Conservation (phyloP, 2,888 invertebrate species). For the Watsonalla binaria region DNA sequence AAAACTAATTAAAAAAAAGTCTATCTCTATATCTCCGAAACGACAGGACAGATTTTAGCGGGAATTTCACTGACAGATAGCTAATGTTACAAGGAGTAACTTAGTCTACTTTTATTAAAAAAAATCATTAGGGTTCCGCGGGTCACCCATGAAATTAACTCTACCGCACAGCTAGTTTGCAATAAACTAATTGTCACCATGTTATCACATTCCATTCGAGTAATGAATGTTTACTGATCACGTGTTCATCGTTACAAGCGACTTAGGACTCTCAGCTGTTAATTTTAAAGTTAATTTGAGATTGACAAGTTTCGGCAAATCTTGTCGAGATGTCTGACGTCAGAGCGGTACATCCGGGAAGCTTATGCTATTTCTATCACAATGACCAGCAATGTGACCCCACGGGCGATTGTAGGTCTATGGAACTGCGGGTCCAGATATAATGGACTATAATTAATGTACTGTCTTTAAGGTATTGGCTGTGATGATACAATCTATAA, state of each 20-base stretch:
- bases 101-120: no score
- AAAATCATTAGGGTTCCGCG: no score
- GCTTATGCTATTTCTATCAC: constrained; percentile 62
- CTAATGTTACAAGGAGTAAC: no score
- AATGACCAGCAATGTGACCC: constrained; percentile 24
- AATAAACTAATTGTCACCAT: not conserved
- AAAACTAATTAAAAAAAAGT: no score
- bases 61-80: no score
- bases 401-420: constrained; percentile 5
- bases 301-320: constrained; percentile 50
- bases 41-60: no score
- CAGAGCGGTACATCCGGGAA: constrained; percentile 68
- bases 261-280: constrained; percentile 32
- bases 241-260: constrained; percentile 5
- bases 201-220: not conserved
- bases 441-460: constrained; percentile 16
- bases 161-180: no score
- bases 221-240: not conserved
- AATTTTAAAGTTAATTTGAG: constrained; percentile 38
- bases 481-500: no score
- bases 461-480: not conserved
- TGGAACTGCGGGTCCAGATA: constrained; percentile 14
- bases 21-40: no score
- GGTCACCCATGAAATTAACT: no score
- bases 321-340: constrained; percentile 65